Evolutionary conservation across 2,888 invertebrate species (phyloP), one percentile per base, ranked within the genome.

Genomic region (Drosophila quinaria): DNA sequence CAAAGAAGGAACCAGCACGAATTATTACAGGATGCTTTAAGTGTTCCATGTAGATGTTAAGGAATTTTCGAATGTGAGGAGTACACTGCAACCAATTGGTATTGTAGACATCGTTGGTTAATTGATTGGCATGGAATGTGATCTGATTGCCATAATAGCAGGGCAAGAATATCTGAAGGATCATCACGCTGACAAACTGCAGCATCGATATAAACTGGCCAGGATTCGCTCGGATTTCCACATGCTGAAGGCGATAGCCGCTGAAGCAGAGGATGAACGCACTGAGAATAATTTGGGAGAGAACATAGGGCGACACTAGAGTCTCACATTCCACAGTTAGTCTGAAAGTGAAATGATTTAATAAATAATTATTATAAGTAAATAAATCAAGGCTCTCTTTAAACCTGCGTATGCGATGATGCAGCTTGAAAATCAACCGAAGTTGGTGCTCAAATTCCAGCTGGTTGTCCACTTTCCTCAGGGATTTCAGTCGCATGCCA

Each of bases 101-200:
- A 39, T 75, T 80, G 60, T 91, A 92, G 3, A 90, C 77, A 22
- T 81, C 71, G n/a, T 78, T 81, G 44, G 77, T 80, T 17, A 92
- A 56, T 25, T 70, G 63, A 10, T 83, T 35, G 39, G 91, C 89
- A 60, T 90, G 52, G 11, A 83, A 46, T 1, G 88, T 91, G 10
- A 92, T 63, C 56, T 91, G 86, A 50, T 91, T 90, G 9, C 84
- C 91, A 74, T 83, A 92, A 55, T 89, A 90, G 63, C 91, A 92
- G 41, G 92, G 92, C 17, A 92, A 51, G 66, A 85, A 91, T 37
- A 92, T 91, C 70, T 92, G 84, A 1, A 90, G 60, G 0, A 85
- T 62, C 89, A 92, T 91, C 0, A 90, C 86, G 5, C 81, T 67
- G 2, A 89, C 54, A 35, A 87, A 91, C 54, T 87, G 81, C 3